phyloP scores from a whole-genome alignment of 23 tunicate genomes.

The Halocynthia roretzi region DNA sequence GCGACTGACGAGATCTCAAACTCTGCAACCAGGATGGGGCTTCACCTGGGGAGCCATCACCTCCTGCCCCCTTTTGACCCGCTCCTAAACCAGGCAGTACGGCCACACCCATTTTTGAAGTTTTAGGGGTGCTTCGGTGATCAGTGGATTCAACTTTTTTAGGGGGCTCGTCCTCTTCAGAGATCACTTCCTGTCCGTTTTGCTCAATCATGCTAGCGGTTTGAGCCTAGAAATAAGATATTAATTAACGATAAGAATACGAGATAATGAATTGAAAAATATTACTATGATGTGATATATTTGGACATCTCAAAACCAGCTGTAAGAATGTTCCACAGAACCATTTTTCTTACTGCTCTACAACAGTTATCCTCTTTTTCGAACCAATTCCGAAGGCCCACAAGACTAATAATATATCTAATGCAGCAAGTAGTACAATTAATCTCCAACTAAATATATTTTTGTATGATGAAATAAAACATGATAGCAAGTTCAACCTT shows the following conservation, averaged over 20 bases:
- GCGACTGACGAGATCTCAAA: conserved; percentile 53
- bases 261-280: too few relatives aligned
- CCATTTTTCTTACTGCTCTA: too few relatives aligned
- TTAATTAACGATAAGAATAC: too few relatives aligned
- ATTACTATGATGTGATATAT: too few relatives aligned
- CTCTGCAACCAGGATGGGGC: conserved; percentile 81
- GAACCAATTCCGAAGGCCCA: too few relatives aligned
- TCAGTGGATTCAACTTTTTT: conserved; percentile 22
- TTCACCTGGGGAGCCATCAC: conserved; percentile 25
- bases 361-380: too few relatives aligned
- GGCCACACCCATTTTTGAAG: conserved; percentile 46
- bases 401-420: too few relatives aligned
- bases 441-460: conserved; percentile 3
- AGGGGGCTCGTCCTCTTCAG: conserved; percentile 10
- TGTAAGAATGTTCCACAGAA: too few relatives aligned
- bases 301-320: too few relatives aligned
- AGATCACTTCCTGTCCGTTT: conserved; percentile 2
- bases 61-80: background rate
- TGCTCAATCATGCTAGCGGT: conserved; percentile 3
- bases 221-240: background rate
- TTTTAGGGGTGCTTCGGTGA: conserved; percentile 33
- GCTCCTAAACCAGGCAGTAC: conserved; percentile 42
- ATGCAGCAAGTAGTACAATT: too few relatives aligned
- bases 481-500: conserved; percentile 16
- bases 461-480: background rate